These are phyloP conservation scores for Ariopsis seemanni DNA, from an alignment of 2,113 vertebrate genomes.

Conservation along the genomic window DNA sequence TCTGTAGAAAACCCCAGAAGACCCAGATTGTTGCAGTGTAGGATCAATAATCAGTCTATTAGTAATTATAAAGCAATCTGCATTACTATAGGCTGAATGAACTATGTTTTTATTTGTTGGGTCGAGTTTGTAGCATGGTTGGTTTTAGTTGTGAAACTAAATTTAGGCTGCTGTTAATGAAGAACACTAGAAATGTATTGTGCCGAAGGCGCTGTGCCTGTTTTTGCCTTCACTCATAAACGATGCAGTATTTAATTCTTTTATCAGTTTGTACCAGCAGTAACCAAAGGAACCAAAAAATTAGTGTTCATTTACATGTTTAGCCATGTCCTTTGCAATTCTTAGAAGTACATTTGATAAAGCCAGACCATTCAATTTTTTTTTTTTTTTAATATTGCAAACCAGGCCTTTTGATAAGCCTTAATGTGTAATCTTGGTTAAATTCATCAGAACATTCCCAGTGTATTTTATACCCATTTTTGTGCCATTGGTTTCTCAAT, in stretches of 20 bases:
- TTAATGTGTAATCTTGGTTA: background rate
- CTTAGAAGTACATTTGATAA: background rate
- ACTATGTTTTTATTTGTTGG: background rate
- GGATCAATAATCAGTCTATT: background rate
- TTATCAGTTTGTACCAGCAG: conserved; percentile 4
- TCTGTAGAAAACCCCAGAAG: background rate
- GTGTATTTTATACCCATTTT: background rate
- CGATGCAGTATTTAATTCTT: background rate
- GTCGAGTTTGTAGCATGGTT: background rate
- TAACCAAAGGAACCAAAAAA: conserved; percentile 7
- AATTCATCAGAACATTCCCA: background rate
- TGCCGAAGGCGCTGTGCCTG: background rate
- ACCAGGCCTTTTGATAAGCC: background rate
- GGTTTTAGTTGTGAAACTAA: conserved; percentile 17
- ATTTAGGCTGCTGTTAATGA: background rate
- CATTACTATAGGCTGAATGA: background rate
- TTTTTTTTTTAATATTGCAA: background rate
- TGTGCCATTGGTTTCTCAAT: conserved; percentile 10
- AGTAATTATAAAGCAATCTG: background rate
- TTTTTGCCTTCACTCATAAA: background rate
- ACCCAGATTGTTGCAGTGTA: background rate
- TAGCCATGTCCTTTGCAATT: background rate
- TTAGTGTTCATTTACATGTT: background rate
- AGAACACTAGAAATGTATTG: conserved; percentile 26
- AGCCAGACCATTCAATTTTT: background rate